Conservation (phyloP, 1,140 invertebrate species). For the Temnothorax curvispinosus region DNA sequence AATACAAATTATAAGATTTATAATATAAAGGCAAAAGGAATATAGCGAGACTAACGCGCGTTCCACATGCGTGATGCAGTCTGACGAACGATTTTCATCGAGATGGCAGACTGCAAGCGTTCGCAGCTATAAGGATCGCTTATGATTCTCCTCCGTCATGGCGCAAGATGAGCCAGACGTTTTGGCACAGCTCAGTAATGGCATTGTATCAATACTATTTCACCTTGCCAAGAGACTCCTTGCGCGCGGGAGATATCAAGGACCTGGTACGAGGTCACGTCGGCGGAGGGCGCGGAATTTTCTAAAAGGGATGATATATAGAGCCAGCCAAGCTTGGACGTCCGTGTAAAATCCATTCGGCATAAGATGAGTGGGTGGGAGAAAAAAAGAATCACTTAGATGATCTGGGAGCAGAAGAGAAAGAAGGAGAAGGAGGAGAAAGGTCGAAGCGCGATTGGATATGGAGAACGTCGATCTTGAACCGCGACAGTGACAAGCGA, state of each 20-base stretch:
- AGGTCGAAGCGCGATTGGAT: not conserved
- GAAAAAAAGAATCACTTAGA: conserved; percentile 62
- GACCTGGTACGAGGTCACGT: conserved; percentile 31
- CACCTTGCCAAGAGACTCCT: conserved; percentile 37
- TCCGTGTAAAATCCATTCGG: conserved; percentile 69
- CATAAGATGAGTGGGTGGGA: conserved; percentile 7
- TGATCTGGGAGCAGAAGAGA: not conserved
- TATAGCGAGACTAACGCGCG: not conserved
- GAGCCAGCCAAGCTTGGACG: conserved; percentile 44
- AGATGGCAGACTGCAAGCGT: conserved; percentile 23
- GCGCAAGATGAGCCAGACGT: conserved; percentile 54
- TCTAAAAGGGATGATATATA: conserved; percentile 66
- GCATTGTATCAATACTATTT: conserved; percentile 58
- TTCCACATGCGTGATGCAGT: not conserved
- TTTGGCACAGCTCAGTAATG: conserved; percentile 47
- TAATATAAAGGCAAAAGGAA: not conserved
- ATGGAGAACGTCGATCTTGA: conserved; percentile 21
- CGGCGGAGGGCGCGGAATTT: conserved; percentile 39
- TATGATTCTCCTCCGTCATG: conserved; percentile 59
- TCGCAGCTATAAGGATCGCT: conserved; percentile 23
- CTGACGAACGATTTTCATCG: conserved; percentile 45
- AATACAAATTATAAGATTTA: not conserved
- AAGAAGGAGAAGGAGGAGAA: not conserved
- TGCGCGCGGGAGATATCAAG: conserved; percentile 5
- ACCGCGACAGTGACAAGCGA: conserved; percentile 30